Evolutionary conservation across 1,140 invertebrate species (phyloP).

Genomic region (Coptotermes formosanus): DNA sequence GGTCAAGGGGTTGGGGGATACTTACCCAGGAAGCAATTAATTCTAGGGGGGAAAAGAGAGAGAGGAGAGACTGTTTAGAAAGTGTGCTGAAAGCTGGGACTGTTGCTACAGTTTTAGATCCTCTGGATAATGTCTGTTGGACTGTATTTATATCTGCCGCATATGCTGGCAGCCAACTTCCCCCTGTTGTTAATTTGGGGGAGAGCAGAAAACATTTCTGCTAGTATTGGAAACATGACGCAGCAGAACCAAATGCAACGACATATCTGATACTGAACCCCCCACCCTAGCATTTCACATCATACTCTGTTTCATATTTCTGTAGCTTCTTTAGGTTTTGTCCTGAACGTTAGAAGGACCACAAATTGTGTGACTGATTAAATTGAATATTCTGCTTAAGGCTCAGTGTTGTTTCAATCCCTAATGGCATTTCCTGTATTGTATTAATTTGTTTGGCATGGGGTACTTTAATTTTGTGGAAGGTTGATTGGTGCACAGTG

Average conservation of each 20-base stretch:
- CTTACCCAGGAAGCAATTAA: slow-evolving; percentile 33
- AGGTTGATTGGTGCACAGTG: too few relatives aligned
- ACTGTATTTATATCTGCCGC: not conserved
- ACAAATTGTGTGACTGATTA: too few relatives aligned
- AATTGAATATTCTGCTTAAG: too few relatives aligned
- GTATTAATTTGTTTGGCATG: too few relatives aligned
- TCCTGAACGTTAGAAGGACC: not conserved
- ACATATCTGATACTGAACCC: not conserved
- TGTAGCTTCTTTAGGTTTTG: not conserved
- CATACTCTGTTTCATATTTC: not conserved
- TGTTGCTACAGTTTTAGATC: slow-evolving; percentile 26
- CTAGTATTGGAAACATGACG: slow-evolving; percentile 6
- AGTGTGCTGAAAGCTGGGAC: slow-evolving; percentile 30
- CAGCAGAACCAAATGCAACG: not conserved
- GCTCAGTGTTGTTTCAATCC: too few relatives aligned
- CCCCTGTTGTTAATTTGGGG: not conserved
- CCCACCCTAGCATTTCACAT: not conserved
- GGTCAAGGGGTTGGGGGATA: slow-evolving; percentile 14
- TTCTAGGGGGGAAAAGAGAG: slow-evolving; percentile 11
- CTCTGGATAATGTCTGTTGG: slow-evolving; percentile 21
- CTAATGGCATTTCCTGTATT: too few relatives aligned
- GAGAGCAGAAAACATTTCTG: not conserved
- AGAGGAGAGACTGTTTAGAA: slow-evolving; percentile 22
- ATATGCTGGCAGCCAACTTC: not conserved
- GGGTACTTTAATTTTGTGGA: too few relatives aligned